These are phyloP conservation scores for Drosophila engyochracea DNA, from an alignment of 2,888 invertebrate species.

Conservation along the genomic window DNA sequence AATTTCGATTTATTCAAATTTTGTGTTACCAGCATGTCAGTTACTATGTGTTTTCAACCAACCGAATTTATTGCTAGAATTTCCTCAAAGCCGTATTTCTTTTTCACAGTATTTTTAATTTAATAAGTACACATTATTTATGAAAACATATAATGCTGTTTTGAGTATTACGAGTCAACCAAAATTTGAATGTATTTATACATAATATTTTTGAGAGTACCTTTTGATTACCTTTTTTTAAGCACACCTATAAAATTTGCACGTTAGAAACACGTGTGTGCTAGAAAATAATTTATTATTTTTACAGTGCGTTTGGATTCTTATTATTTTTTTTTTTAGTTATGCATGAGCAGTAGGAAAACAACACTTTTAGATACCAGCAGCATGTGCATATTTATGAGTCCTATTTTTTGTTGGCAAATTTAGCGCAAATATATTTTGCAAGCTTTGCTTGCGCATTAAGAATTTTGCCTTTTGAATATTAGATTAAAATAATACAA, in stretches of 20 bases:
- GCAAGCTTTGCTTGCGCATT: not conserved
- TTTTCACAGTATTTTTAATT: conserved; percentile 19
- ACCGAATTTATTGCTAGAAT: not conserved
- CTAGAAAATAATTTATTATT: conserved; percentile 51
- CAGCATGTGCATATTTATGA: conserved; percentile 28
- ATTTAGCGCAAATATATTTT: conserved; percentile 14
- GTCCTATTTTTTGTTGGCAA: conserved; percentile 1
- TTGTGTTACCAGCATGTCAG: conserved; percentile 30
- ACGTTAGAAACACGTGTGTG: conserved; percentile 16
- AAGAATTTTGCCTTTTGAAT: not conserved
- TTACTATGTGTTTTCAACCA: conserved; percentile 6
- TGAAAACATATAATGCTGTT: conserved; percentile 46
- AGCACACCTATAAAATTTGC: conserved; percentile 17
- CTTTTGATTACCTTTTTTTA: conserved; percentile 32
- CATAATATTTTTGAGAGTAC: conserved; percentile 34
- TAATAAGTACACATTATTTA: conserved; percentile 57
- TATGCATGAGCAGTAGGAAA: conserved; percentile 35
- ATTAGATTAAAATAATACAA: not conserved
- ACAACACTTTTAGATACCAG: conserved; percentile 11
- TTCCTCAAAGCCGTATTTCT: conserved; percentile 1
- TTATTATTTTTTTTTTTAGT: conserved; percentile 47
- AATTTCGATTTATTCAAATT: conserved; percentile 18
- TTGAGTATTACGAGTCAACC: conserved; percentile 30
- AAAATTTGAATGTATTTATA: conserved; percentile 55
- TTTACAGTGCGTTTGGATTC: conserved; percentile 43